A percentile compares a stretch with the other conserved stretches of the same genome.
Evolutionary conservation across 1,140 invertebrate species (phyloP).

Genomic region (Tribolium madens): DNA sequence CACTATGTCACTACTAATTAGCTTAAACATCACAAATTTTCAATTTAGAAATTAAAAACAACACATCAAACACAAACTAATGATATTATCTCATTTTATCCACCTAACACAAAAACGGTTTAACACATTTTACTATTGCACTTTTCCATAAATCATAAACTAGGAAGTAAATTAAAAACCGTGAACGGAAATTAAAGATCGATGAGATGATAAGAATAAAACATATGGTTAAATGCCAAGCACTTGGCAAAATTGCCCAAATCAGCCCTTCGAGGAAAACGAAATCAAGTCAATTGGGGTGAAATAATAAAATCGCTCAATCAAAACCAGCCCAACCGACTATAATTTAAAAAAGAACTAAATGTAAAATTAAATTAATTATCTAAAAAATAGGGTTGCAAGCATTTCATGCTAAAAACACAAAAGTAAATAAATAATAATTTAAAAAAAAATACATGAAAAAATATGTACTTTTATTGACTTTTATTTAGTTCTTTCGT

Average conservation of each 20-base stretch:
- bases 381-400: no score
- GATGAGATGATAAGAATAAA: background rate
- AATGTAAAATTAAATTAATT: no score
- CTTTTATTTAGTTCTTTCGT: no score
- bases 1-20: constrained; percentile 40
- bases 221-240: background rate
- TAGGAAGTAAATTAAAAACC: constrained; percentile 7
- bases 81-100: no score
- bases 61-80: background rate
- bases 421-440: no score
- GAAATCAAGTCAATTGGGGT: background rate
- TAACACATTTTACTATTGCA: background rate
- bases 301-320: background rate
- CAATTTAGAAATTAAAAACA: constrained; percentile 32
- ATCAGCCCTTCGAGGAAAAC: background rate
- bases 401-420: no score
- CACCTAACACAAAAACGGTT: background rate
- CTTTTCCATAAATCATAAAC: background rate
- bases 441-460: no score
- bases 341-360: no score
- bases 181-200: constrained; percentile 18
- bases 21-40: constrained; percentile 5
- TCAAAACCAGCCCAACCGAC: no score
- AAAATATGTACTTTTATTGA: no score
- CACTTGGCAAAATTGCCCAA: background rate